phyloP scores from a whole-genome alignment of 2,113 vertebrate genomes.

The Macroglossus sobrinus region DNA sequence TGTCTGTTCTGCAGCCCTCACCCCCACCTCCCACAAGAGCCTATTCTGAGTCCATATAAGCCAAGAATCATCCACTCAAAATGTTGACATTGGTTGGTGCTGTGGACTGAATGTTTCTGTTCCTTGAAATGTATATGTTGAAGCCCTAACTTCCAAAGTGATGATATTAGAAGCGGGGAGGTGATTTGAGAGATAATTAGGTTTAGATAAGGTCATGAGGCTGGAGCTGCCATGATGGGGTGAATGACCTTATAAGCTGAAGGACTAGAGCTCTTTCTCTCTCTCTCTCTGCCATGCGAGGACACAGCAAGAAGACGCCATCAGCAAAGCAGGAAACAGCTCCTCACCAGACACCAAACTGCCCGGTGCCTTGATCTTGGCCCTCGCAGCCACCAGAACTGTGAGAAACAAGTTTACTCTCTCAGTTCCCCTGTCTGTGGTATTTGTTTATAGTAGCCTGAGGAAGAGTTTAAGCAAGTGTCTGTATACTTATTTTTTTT shows the following conservation, averaged over 20 bases:
- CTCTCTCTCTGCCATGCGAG: neutral
- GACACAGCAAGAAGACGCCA: neutral
- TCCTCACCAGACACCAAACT: neutral
- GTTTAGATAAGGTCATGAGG: neutral
- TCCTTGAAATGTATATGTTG: neutral
- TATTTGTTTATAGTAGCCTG: neutral
- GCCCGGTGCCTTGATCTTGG: neutral
- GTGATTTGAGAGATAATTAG: too few relatives aligned
- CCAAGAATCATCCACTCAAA: neutral
- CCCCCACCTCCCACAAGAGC: rapidly evolving
- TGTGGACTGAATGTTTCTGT: neutral
- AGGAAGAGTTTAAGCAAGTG: neutral
- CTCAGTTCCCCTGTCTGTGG: neutral
- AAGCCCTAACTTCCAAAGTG: neutral
- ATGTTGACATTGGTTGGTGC: neutral
- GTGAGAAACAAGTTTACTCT: neutral
- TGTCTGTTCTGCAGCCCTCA: neutral
- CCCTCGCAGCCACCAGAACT: neutral
- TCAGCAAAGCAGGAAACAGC: neutral
- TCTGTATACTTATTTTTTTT: neutral
- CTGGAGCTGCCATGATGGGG: neutral
- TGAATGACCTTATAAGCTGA: neutral
- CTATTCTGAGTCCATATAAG: neutral
- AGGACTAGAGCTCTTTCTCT: neutral
- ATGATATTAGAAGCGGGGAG: neutral